phyloP scores from a whole-genome alignment of 2,888 invertebrate species.

The Eugnorisma glareosa region DNA sequence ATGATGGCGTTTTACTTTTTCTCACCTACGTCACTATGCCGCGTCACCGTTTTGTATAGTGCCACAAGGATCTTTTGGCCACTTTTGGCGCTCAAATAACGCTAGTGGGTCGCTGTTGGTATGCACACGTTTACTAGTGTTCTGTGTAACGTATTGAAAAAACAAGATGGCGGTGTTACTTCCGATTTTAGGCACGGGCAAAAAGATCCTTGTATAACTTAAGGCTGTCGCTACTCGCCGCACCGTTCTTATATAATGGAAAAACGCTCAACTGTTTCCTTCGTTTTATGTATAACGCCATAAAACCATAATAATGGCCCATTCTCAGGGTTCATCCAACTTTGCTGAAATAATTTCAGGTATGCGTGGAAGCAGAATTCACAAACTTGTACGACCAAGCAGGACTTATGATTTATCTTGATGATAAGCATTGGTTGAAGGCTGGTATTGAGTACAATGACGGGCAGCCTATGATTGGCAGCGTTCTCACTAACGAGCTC shows the following conservation, averaged over 20 bases:
- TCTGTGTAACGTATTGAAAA: neutral
- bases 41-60: neutral
- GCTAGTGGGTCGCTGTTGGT: neutral
- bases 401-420: slow-evolving; percentile 83
- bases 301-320: neutral
- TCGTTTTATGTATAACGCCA: neutral
- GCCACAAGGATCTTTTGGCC: neutral
- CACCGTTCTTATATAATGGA: neutral
- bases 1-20: neutral
- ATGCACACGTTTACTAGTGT: neutral
- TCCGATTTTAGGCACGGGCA: neutral
- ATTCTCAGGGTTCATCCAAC: neutral
- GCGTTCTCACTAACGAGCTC: slow-evolving; percentile 79
- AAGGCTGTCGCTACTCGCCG: neutral
- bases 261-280: neutral
- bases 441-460: slow-evolving; percentile 85
- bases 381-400: slow-evolving; percentile 84
- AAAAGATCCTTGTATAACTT: neutral
- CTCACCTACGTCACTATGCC: neutral
- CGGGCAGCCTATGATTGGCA: slow-evolving; percentile 83
- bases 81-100: neutral
- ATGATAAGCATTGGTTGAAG: slow-evolving; percentile 85
- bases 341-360: slow-evolving; percentile 67
- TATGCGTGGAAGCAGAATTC: slow-evolving; percentile 81
- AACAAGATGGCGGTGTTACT: neutral